Conservation (phyloP, 1,140 invertebrate genomes). For the Coptotermes formosanus region DNA sequence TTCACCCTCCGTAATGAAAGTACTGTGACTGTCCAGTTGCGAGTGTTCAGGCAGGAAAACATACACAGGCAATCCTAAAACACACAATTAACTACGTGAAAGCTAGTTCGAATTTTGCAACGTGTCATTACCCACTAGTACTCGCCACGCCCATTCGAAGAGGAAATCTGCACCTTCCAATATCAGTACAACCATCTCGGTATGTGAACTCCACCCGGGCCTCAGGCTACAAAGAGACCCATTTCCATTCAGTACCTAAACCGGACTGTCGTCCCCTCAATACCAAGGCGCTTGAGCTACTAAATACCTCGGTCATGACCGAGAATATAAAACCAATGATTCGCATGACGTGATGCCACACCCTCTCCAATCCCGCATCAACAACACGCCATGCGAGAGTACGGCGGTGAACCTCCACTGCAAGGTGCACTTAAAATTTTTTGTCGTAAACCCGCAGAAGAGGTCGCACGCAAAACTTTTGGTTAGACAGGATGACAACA, state of each 20-base stretch:
- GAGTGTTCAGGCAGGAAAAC: too few relatives aligned
- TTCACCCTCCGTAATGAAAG: too few relatives aligned
- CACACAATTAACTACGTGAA: not conserved
- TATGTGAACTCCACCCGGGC: conserved; percentile 7
- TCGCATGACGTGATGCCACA: not conserved
- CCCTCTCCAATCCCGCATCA: too few relatives aligned
- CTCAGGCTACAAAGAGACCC: not conserved
- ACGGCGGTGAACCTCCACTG: too few relatives aligned
- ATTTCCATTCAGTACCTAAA: not conserved
- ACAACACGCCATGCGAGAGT: too few relatives aligned
- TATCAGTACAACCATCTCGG: not conserved
- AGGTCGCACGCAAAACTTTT: too few relatives aligned
- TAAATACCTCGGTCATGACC: not conserved
- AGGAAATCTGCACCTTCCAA: not conserved
- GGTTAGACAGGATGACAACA: too few relatives aligned
- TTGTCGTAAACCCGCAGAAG: too few relatives aligned
- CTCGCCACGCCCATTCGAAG: not conserved
- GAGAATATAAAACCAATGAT: not conserved
- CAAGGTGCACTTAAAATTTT: too few relatives aligned
- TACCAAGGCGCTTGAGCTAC: not conserved
- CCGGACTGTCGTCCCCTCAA: not conserved
- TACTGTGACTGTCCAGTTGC: too few relatives aligned
- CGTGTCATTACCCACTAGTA: not conserved
- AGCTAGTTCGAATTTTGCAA: not conserved
- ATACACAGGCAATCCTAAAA: too few relatives aligned